Evolutionary conservation across 2,113 vertebrate genomes (phyloP).

Genomic region (Datnioides undecimradiatus): DNA sequence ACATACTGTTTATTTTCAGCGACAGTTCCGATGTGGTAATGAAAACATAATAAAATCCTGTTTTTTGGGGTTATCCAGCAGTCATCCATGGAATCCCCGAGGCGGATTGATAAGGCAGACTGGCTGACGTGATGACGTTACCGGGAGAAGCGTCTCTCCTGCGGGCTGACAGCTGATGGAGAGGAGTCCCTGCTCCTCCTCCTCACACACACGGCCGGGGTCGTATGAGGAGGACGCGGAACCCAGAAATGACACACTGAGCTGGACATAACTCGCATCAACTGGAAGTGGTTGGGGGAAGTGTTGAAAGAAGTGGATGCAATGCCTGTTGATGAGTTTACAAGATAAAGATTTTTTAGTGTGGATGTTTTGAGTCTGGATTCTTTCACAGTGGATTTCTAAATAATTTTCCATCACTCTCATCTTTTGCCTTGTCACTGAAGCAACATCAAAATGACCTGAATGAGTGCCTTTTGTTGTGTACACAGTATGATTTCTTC

Average conservation of each 20-base stretch:
- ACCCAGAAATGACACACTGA: conserved; percentile 51
- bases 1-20: background rate
- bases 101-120: conserved; percentile 63
- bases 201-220: conserved; percentile 49
- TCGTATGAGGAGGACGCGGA: conserved; percentile 57
- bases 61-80: conserved; percentile 32
- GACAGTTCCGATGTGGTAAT: background rate
- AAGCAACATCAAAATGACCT: conserved; percentile 70
- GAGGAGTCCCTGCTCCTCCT: conserved; percentile 76
- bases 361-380: conserved; percentile 29
- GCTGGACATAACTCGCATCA: conserved; percentile 35
- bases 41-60: background rate
- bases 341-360: conserved; percentile 16
- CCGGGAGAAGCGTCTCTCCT: conserved; percentile 73
- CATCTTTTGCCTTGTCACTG: conserved; percentile 51
- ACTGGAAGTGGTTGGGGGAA: conserved; percentile 51
- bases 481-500: conserved; percentile 31
- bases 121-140: conserved; percentile 79
- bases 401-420: conserved; percentile 9
- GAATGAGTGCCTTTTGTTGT: conserved; percentile 78
- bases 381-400: conserved; percentile 33
- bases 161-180: conserved; percentile 80
- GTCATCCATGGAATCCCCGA: conserved; percentile 77
- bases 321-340: conserved; percentile 39
- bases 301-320: conserved; percentile 19